phyloP scores from a whole-genome alignment of 2,113 vertebrate species.

The Patagioenas fasciata region DNA sequence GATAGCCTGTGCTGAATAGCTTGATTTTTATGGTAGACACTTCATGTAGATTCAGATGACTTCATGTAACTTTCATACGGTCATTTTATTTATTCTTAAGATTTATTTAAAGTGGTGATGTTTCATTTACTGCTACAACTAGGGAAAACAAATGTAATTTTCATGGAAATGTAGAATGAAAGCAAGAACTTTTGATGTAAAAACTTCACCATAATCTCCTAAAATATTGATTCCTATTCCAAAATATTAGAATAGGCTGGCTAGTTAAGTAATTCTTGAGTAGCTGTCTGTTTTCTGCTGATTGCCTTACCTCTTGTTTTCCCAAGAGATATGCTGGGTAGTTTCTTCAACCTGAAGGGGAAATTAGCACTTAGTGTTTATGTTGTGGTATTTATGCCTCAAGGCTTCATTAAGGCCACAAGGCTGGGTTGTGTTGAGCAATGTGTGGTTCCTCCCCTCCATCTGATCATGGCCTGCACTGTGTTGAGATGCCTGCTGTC shows the following conservation, averaged over 20 bases:
- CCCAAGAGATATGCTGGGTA: not conserved
- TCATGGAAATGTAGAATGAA: not conserved
- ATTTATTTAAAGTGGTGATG: not conserved
- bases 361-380: not conserved
- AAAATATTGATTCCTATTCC: not conserved
- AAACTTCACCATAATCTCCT: not conserved
- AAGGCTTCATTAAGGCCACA: not conserved
- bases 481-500: not conserved
- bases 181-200: not conserved
- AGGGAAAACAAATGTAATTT: not conserved
- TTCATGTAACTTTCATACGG: not conserved
- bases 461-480: not conserved
- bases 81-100: not conserved
- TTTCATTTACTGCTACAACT: not conserved
- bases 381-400: not conserved
- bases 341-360: not conserved
- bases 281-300: not conserved
- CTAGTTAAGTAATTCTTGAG: not conserved
- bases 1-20: not conserved
- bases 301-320: not conserved
- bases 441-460: not conserved
- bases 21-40: not conserved
- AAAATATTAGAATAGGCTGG: not conserved
- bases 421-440: not conserved
- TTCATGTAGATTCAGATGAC: not conserved